phyloP scores from a whole-genome alignment of 2,113 vertebrate genomes.

The Mormoops blainvillei region DNA sequence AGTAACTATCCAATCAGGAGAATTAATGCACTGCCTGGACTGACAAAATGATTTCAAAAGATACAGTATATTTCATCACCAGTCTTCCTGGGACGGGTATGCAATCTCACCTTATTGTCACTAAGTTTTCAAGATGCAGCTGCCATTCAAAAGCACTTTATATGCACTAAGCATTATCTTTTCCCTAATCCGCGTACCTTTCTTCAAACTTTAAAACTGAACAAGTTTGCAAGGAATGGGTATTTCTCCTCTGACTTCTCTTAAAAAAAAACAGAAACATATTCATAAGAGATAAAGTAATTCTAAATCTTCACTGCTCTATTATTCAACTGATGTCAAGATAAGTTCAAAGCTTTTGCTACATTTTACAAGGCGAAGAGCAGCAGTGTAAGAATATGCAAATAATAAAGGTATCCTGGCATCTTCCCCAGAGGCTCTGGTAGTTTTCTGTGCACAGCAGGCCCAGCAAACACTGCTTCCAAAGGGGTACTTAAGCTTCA shows the following conservation, averaged over 20 bases:
- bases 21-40: background rate
- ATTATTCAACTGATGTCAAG: background rate
- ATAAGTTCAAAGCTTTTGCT: background rate
- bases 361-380: background rate
- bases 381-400: background rate
- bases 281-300: background rate
- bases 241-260: background rate
- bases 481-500: background rate
- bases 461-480: background rate
- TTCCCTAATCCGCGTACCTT: background rate
- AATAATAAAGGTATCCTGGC: background rate
- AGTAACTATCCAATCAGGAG: background rate
- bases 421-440: background rate
- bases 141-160: background rate
- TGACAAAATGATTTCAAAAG: background rate
- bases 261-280: background rate
- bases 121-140: background rate
- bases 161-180: background rate
- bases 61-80: background rate
- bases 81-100: background rate
- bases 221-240: background rate
- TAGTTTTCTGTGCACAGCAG: accelerated
- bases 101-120: background rate
- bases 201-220: background rate
- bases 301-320: background rate